Conservation (phyloP, 2,797 vertebrate species). For the Sebastes nivosus region DNA sequence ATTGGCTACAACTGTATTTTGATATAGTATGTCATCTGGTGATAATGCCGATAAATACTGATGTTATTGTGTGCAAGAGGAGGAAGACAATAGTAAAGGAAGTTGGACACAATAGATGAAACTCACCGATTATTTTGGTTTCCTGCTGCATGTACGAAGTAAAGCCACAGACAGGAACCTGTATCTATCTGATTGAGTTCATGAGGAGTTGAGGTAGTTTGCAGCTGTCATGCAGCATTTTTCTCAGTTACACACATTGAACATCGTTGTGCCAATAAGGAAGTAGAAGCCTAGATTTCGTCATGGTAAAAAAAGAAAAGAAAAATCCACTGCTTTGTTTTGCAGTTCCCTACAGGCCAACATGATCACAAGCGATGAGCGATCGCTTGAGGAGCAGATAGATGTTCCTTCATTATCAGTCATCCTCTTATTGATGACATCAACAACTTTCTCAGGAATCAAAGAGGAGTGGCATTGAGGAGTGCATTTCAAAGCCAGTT, state of each 20-base stretch:
- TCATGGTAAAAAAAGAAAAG: background rate
- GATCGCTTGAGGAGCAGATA: conserved; percentile 2
- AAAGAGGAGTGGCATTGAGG: background rate
- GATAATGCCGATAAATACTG: background rate
- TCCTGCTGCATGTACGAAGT: conserved; percentile 1
- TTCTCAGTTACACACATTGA: background rate
- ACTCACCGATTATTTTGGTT: conserved; percentile 13
- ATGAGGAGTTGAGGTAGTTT: conserved; percentile 7
- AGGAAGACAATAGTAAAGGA: conserved; percentile 9
- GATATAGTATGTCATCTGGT: background rate
- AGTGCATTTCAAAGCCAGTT: conserved; percentile 4
- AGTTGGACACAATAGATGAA: conserved; percentile 29
- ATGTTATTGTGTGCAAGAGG: background rate
- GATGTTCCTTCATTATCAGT: conserved; percentile 25
- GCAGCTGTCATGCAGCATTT: conserved; percentile 8
- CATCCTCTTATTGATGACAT: conserved; percentile 4
- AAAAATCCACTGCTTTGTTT: conserved; percentile 21
- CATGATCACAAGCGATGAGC: background rate
- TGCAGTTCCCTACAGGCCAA: background rate
- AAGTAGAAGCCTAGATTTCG: conserved; percentile 11
- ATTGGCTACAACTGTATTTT: background rate
- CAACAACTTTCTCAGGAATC: conserved; percentile 19
- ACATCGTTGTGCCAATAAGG: background rate
- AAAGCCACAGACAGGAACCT: conserved; percentile 28
- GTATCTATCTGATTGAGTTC: background rate